Percentiles rank a stretch among this genome's conserved stretches.
Conservation (phyloP, 53 echinoderm and acorn worm genomes). For the Holothuria leucospilota region DNA sequence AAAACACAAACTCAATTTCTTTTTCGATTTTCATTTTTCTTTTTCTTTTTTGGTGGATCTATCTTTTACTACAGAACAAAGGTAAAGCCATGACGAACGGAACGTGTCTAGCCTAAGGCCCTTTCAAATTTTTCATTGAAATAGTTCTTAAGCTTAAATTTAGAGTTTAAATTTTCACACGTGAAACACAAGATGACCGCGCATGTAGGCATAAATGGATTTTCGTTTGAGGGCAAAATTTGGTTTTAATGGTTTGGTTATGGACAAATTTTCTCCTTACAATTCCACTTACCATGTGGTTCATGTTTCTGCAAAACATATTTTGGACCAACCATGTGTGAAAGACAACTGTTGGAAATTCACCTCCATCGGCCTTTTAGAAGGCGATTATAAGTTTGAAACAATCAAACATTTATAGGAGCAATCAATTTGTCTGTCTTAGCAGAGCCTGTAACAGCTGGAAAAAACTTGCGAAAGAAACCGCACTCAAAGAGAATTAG, state of each 20-base stretch:
- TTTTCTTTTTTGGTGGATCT: neutral
- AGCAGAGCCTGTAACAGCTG: too few species aligned
- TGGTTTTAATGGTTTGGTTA: conserved; percentile 23
- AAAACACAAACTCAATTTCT: conserved; percentile 38
- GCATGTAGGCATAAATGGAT: conserved; percentile 38
- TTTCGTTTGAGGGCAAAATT: conserved; percentile 39
- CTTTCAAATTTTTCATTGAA: conserved; percentile 8
- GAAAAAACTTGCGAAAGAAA: too few species aligned
- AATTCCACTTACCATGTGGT: too few species aligned
- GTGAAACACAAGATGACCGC: conserved; percentile 41
- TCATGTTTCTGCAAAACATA: too few species aligned
- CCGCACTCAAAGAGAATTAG: too few species aligned
- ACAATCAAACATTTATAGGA: too few species aligned
- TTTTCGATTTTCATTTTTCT: conserved; percentile 15
- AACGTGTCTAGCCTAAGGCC: conserved; percentile 43
- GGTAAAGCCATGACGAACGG: conserved; percentile 27
- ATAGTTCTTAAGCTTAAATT: conserved; percentile 37
- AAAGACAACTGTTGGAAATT: too few species aligned
- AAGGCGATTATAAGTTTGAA: too few species aligned
- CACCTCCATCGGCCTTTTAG: too few species aligned
- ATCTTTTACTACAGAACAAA: conserved; percentile 11
- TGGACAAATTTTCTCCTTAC: conserved; percentile 5
- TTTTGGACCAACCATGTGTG: too few species aligned
- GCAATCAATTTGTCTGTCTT: too few species aligned
- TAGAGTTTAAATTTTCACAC: conserved; percentile 1